Evolutionary conservation across 2,797 vertebrate genomes (phyloP).

Genomic region (Pangasius larnaudii): DNA sequence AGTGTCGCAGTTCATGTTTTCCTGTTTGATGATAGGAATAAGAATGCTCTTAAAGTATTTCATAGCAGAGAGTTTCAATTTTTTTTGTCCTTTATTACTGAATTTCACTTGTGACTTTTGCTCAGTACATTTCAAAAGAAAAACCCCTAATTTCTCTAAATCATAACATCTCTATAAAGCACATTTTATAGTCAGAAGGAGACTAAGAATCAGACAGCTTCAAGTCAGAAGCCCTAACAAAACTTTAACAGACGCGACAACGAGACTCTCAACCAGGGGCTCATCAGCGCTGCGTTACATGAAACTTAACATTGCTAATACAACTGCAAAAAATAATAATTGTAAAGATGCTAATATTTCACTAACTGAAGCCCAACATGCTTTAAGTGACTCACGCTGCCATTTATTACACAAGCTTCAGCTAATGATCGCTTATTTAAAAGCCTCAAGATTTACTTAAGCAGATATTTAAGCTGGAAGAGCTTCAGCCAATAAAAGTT

Average conservation of each 20-base stretch:
- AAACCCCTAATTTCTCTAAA: neutral
- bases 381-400: neutral
- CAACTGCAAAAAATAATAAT: neutral
- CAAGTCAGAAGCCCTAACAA: neutral
- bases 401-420: neutral
- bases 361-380: neutral
- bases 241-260: neutral
- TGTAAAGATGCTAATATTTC: neutral
- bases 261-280: neutral
- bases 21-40: neutral
- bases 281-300: neutral
- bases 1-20: neutral
- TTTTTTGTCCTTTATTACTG: neutral
- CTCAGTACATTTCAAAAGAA: neutral
- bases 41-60: neutral
- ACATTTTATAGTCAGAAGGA: neutral
- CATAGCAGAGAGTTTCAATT: neutral
- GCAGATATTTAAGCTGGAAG: neutral
- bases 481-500: neutral
- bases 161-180: neutral
- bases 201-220: neutral
- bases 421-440: neutral
- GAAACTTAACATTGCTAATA: neutral
- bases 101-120: neutral
- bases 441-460: neutral